These are phyloP conservation scores for Matsumurasca onukii DNA, from an alignment of 1,140 invertebrate species.

Conservation along the genomic window DNA sequence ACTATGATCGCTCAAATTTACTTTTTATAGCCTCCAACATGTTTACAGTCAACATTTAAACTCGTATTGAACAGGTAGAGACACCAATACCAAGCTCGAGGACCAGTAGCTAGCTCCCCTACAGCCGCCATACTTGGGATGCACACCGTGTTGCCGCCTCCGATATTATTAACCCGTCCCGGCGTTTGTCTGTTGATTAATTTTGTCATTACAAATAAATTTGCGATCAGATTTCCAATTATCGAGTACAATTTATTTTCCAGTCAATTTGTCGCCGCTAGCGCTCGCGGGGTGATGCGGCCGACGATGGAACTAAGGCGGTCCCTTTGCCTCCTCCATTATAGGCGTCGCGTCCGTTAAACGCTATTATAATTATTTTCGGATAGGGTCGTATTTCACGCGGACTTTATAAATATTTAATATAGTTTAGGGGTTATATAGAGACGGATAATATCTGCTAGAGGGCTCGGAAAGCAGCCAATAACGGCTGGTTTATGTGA, in stretches of 20 bases:
- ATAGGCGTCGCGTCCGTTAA: constrained; percentile 3
- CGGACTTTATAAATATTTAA: constrained; percentile 27
- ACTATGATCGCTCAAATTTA: too few relatives aligned
- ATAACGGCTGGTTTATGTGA: too few relatives aligned
- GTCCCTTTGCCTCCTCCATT: constrained; percentile 13
- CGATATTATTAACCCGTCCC: background rate
- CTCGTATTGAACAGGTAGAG: too few relatives aligned
- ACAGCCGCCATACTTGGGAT: background rate
- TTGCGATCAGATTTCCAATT: constrained; percentile 15
- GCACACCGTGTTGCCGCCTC: background rate
- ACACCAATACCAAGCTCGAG: too few relatives aligned
- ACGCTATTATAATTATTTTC: constrained; percentile 22
- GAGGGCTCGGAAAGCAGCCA: too few relatives aligned
- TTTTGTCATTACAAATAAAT: constrained; percentile 19
- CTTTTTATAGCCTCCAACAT: too few relatives aligned
- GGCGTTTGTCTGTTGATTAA: constrained; percentile 17
- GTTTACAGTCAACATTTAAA: too few relatives aligned
- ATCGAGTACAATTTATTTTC: background rate
- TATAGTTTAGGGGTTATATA: constrained; percentile 27
- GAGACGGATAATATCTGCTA: too few relatives aligned
- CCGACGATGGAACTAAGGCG: background rate
- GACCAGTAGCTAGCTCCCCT: too few relatives aligned
- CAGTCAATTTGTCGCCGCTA: constrained; percentile 11
- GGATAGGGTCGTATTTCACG: constrained; percentile 17
- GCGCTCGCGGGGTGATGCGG: background rate